phyloP scores from a whole-genome alignment of 2,888 invertebrate species.

The Arrhopalites spinosus region DNA sequence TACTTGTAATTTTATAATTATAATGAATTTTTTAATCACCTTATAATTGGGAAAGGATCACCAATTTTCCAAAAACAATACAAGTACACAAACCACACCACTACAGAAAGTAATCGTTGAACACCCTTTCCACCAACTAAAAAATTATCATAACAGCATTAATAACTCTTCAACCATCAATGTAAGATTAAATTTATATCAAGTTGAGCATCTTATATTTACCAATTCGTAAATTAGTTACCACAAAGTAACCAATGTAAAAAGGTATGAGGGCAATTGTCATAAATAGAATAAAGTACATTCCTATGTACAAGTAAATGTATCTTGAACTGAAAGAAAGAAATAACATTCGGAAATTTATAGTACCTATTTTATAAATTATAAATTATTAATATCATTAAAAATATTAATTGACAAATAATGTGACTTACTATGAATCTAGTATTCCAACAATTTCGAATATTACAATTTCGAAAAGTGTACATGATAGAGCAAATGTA shows the following conservation, averaged over 20 bases:
- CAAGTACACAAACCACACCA: constrained; percentile 88
- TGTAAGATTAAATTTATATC: neutral
- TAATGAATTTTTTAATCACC: too few relatives aligned
- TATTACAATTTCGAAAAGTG: constrained; percentile 98
- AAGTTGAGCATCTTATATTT: constrained; percentile 59
- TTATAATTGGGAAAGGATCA: constrained; percentile 94
- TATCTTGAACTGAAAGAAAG: constrained; percentile 75
- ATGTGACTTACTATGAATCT: constrained; percentile 76
- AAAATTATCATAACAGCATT: neutral
- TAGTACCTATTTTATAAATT: neutral
- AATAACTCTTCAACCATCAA: too few relatives aligned
- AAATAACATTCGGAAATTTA: constrained; percentile 37
- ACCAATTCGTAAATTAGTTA: constrained; percentile 87
- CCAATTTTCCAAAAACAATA: constrained; percentile 99
- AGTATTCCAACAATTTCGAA: constrained; percentile 96
- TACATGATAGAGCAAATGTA: constrained; percentile 94
- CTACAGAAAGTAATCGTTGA: constrained; percentile 67
- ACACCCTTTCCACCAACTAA: constrained; percentile 40
- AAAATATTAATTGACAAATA: constrained; percentile 22
- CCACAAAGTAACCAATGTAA: constrained; percentile 92
- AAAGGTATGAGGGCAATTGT: constrained; percentile 95
- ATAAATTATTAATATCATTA: neutral
- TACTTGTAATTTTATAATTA: too few relatives aligned
- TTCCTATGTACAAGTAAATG: constrained; percentile 92
- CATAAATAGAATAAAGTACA: constrained; percentile 89